Evolutionary conservation across 2,888 invertebrate species (phyloP), one percentile per base, ranked within the genome.

Genomic region (Atethmia centrago): DNA sequence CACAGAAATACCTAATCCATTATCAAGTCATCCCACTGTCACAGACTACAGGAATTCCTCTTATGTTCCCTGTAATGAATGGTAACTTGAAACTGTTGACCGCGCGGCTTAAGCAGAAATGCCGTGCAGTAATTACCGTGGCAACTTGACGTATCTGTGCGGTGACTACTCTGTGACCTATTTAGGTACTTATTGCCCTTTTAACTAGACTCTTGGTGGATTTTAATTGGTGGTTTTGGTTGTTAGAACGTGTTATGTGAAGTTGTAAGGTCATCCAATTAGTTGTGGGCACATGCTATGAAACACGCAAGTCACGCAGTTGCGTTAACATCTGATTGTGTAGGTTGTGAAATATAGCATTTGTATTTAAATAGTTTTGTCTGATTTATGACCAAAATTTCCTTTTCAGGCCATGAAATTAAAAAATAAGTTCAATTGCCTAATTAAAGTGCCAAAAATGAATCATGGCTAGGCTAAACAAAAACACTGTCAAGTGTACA

Each of bases 91-190:
- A 16, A 51, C 55, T 21, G 14, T 12, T 56, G 47, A 75, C 67
- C 76, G 19, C 81, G 67, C 14, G 47, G 55, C 56, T 62, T 36
- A 67, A 53, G 63, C 31, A 80, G 62, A 67, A 74, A 78, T 42
- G 61, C 47, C 51, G 28, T 42, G n/a, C 21, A 1, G 65, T 66
- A 78, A 83, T 79, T 73, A 80, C 28, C 28, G 66, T 12, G 55
- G 31, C 55, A 25, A 79, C 74, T 66, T 80, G 80, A 80, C 65
- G 25, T 65, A 73, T 80, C 74, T 66, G 61, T 68, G 80, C n/a
- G 74, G 84, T 10, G 25, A 58, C 21, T 69, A 69, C 36, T 69
- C 58, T 79, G 49, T 63, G 65, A 65, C 64, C 53, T 49, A 72
- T 47, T 56, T 28, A 55, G 47, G 36, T 65, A 69, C 45, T 49